Evolutionary conservation across 2,797 vertebrate species (phyloP).

Genomic region (Lacerta bilineata): DNA sequence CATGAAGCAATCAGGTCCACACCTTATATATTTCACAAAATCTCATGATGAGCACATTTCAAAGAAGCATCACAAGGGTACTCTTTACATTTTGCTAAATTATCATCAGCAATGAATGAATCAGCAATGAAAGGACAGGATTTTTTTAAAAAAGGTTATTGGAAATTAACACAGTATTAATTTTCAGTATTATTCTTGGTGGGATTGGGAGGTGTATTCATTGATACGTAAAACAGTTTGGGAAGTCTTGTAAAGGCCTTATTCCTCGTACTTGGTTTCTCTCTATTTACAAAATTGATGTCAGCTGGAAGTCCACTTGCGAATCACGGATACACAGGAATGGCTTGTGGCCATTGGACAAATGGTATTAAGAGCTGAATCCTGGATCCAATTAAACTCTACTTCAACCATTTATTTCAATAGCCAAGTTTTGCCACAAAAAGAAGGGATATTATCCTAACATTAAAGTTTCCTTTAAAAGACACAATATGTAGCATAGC

Average conservation of each 20-base stretch:
- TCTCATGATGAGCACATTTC: not conserved
- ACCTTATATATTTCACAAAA: not conserved
- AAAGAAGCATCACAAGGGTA: not conserved
- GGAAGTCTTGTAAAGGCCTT: not conserved
- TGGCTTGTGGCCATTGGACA: too few relatives aligned
- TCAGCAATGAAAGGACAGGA: too few relatives aligned
- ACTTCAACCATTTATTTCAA: too few relatives aligned
- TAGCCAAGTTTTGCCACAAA: too few relatives aligned
- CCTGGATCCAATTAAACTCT: too few relatives aligned
- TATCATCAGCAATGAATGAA: not conserved
- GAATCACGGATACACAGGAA: too few relatives aligned
- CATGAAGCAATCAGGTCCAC: not conserved
- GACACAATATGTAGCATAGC: not conserved
- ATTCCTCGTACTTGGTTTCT: not conserved
- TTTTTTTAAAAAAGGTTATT: not conserved
- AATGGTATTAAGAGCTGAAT: too few relatives aligned
- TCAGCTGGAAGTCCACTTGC: too few relatives aligned
- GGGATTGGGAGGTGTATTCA: not conserved
- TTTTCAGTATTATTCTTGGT: not conserved
- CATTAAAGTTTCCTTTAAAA: not conserved
- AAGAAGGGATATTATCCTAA: not conserved
- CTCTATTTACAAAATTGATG: too few relatives aligned
- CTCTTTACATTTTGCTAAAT: not conserved
- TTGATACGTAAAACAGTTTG: not conserved
- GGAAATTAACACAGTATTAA: not conserved